Evolutionary conservation across 2,113 vertebrate genomes (phyloP).

Genomic region (Scatophagus argus): DNA sequence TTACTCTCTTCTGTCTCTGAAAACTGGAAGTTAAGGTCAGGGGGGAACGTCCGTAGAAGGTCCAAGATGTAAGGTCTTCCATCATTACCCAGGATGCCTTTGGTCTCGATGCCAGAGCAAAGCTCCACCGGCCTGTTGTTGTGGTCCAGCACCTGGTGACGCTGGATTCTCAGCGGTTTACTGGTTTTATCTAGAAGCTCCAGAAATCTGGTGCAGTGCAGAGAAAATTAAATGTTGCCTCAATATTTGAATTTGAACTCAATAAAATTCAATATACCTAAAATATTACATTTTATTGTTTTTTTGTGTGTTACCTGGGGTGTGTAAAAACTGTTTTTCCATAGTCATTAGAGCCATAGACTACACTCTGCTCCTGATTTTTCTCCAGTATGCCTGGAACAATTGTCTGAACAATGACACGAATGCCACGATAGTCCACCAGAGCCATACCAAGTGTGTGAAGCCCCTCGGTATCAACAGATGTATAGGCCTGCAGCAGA

Average conservation of each 20-base stretch:
- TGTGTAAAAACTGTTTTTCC: slow-evolving; percentile 93
- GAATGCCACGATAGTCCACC: slow-evolving; percentile 94
- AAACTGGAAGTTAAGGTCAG: slow-evolving; percentile 93
- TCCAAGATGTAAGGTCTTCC: slow-evolving; percentile 95
- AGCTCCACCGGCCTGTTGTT: slow-evolving; percentile 89
- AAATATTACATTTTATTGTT: neutral
- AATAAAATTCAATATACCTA: neutral
- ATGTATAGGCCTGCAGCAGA: slow-evolving; percentile 85
- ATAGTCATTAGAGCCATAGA: slow-evolving; percentile 96
- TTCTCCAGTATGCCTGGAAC: slow-evolving; percentile 95
- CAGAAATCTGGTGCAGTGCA: slow-evolving; percentile 75
- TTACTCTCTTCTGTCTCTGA: slow-evolving; percentile 83
- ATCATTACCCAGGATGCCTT: slow-evolving; percentile 96
- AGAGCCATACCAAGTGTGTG: slow-evolving; percentile 93
- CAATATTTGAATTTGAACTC: neutral
- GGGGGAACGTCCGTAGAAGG: slow-evolving; percentile 93
- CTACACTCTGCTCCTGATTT: slow-evolving; percentile 93
- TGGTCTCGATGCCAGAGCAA: slow-evolving; percentile 94
- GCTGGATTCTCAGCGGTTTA: slow-evolving; percentile 90
- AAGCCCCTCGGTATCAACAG: slow-evolving; percentile 91
- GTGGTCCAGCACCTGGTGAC: slow-evolving; percentile 92
- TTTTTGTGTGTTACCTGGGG: slow-evolving; percentile 80
- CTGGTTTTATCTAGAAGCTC: slow-evolving; percentile 94
- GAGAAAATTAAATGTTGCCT: neutral
- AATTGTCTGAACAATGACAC: slow-evolving; percentile 94